Percentiles rank a stretch among this genome's conserved stretches.
These are phyloP conservation scores for Ceratoteleas bidentatus DNA, from an alignment of 1,140 invertebrate genomes.

Conservation along the genomic window DNA sequence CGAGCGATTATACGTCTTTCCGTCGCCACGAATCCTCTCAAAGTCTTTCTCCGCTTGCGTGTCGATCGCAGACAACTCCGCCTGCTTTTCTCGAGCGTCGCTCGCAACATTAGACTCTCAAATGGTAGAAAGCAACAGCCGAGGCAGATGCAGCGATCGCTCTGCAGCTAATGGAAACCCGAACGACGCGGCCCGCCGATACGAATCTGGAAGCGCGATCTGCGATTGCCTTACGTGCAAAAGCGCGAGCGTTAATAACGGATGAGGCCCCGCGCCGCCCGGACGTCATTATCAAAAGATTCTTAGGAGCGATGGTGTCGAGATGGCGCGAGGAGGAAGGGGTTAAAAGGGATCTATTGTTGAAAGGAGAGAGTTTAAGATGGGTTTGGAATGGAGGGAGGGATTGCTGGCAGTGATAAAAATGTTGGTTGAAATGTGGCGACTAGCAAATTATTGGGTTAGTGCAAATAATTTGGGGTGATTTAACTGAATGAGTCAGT, in stretches of 20 bases:
- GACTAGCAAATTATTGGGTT: too few species aligned
- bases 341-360: too few species aligned
- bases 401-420: too few species aligned
- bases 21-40: conserved; percentile 58
- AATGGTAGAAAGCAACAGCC: conserved; percentile 63
- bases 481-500: too few species aligned
- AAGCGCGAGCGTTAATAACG: conserved; percentile 26
- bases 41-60: conserved; percentile 44
- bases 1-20: conserved; percentile 57
- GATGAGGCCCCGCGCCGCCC: neutral
- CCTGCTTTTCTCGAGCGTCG: conserved; percentile 46
- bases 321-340: too few species aligned
- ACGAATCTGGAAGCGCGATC: conserved; percentile 40
- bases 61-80: conserved; percentile 59
- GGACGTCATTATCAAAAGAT: neutral
- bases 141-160: conserved; percentile 37
- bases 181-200: conserved; percentile 37
- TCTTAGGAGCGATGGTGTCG: too few species aligned
- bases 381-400: too few species aligned
- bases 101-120: conserved; percentile 58
- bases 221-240: conserved; percentile 14
- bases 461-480: too few species aligned
- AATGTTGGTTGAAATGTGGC: too few species aligned
- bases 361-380: too few species aligned
- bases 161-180: conserved; percentile 51